Base-by-base conservation (phyloP, 2,888 invertebrate species). In the Heliconius hortense region DNA sequence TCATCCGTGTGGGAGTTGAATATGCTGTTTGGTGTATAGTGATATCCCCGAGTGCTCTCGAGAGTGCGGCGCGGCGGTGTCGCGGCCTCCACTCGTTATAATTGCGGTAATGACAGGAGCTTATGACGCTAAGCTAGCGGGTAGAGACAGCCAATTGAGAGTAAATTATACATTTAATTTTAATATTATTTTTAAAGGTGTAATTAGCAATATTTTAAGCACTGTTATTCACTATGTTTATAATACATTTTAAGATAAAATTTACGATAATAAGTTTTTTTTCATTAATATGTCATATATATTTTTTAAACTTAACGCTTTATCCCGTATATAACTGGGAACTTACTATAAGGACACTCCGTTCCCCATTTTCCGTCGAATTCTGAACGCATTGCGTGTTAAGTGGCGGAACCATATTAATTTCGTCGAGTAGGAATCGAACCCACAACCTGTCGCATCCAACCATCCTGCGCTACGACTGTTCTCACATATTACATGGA, bases 41-140 rank as follows among this genome's bases (percentile, higher is more conserved):
- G 88, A 90, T 89, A 89, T 89, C 84, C 83, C 83, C 82, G 85
- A 90, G 89, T 87, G 88, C 89, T 86, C 88, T 88, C 84, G 78
- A 80, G 79, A 76, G 77, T 80, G 80, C 76, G 77, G 76, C 53
- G 79, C 82, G 82, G 82, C 81, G 83, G 82, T 81, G 82, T 82
- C 82, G 81, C 75, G 69, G 73, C 74, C 74, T 74, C 69, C 79
- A 72, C 79, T 77, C 77, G 77, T 78, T 78, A 84, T 86, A 86
- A 87, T 88, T 85, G 81, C 78, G 81, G 80, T 82, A 83, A 85
- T 84, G 82, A 80, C 78, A 81, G 81, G 80, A 83, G 84, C 83
- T 76, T 82, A 76, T 81, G 78, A 82, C 81, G 80, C 80, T 81
- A 78, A 76, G 77, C 77, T 76, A 72, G 78, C 73, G 59, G 73